Base-by-base conservation (phyloP, 2,888 invertebrate genomes). In the Eristalinus sepulchralis region DNA sequence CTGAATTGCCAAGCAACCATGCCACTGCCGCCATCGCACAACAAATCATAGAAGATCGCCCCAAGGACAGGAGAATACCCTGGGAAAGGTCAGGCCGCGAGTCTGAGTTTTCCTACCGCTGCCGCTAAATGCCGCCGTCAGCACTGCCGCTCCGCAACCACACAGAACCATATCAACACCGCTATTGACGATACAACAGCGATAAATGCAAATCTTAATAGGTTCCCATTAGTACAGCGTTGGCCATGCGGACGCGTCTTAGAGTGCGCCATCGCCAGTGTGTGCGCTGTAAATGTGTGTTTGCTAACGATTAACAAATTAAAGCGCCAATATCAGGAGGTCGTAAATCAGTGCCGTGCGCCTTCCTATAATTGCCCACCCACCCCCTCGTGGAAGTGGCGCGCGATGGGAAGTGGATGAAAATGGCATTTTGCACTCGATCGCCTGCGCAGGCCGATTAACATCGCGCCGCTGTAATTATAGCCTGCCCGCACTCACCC, bases 41-140 rank as follows among this genome's bases (percentile, higher is more conserved):
- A 78, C 83, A 83, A 79, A 86, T 86, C 78, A 83, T 79, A 63
- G 86, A 79, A 86, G 86, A 86, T 83, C 73, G 64, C 70, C 62
- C 70, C 83, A 82, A 86, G 83, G 86, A 67, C 83, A 82, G 57
- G 10, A 73, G 55, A 20, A 62, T 79, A 79, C 71, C 83, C 86
- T 86, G 86, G 86, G 86, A 86, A 86, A 86, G 86, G 86, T 86
- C 86, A 86, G 57, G 47, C 8, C 71, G 20, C 27, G 20, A 55
- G 62, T 10, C 2, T 11, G 17, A 5, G n/a, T 73, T 77, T 81
- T 85, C 76, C 77, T 73, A 80, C 71, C 53, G 55, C 66, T 47
- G 17, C 47, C 47, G 36, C 67, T 62, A 70, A 71, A 67, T n/a
- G 71, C 71, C 62, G 55, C 66, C 62, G 59, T 39, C 67, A 60